These are phyloP conservation scores for Apis laboriosa DNA, from an alignment of 1,140 invertebrate species.

Conservation along the genomic window DNA sequence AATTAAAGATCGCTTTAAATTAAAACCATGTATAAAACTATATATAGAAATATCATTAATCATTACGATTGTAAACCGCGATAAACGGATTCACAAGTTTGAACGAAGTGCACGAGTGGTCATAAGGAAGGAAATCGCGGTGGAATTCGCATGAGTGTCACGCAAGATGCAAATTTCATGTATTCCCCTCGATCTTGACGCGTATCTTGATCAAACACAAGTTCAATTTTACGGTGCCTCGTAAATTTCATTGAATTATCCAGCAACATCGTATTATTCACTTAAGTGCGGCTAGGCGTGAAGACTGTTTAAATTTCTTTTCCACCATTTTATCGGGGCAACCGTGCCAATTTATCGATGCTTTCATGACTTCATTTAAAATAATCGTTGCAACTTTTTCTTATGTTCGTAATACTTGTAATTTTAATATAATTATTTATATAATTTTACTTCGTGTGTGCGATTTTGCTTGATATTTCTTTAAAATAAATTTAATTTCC, in stretches of 20 bases:
- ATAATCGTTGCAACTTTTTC: too few species aligned
- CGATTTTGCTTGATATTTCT: too few species aligned
- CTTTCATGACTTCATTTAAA: neutral
- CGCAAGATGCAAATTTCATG: slow-evolving; percentile 11
- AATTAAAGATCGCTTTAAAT: neutral
- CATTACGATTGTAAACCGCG: neutral
- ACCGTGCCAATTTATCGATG: neutral
- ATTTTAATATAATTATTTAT: neutral
- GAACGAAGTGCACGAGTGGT: neutral
- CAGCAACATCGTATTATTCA: neutral
- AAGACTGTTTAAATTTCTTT: slow-evolving; percentile 8
- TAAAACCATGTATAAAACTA: neutral
- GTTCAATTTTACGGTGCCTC: neutral
- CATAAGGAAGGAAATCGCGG: neutral
- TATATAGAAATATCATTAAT: neutral
- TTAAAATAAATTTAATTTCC: too few species aligned
- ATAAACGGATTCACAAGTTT: neutral
- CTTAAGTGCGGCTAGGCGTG: neutral
- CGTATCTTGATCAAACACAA: slow-evolving; percentile 12
- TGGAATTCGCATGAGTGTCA: slow-evolving; percentile 6
- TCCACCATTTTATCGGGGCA: neutral
- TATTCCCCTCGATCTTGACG: neutral
- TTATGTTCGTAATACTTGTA: neutral
- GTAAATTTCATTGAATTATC: slow-evolving; percentile 20
- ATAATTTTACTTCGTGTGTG: too few species aligned